Conservation (phyloP, 2,797 vertebrate genomes). For the Siniperca obscura region DNA sequence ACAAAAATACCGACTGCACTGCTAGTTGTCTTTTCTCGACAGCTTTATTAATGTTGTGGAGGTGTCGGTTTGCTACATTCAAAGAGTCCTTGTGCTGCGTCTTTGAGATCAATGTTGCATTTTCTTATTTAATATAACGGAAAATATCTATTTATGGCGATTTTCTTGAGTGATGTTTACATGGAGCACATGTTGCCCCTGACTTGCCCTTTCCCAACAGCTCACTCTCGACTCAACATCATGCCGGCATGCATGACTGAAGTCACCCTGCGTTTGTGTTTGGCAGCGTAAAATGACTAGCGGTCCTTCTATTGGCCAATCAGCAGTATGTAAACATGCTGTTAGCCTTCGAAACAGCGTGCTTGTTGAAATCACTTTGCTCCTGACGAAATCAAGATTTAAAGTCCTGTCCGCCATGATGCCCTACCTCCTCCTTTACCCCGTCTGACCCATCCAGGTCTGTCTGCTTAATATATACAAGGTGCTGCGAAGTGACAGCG, state of each 20-base stretch:
- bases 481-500: constrained; percentile 1
- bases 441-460: constrained; percentile 23
- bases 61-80: not conserved
- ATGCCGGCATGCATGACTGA: not conserved
- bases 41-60: not conserved
- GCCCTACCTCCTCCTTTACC: constrained; percentile 12
- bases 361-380: not conserved
- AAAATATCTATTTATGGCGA: not conserved
- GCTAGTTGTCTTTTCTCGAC: not conserved
- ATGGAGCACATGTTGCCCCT: constrained; percentile 11
- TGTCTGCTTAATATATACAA: constrained; percentile 21
- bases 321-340: constrained; percentile 18
- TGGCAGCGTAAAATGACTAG: not conserved
- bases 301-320: not conserved
- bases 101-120: not conserved
- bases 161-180: constrained; percentile 11
- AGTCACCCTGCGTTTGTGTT: constrained; percentile 3
- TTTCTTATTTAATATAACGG: not conserved
- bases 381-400: not conserved
- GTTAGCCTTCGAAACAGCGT: not conserved
- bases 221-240: constrained; percentile 6
- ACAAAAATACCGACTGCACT: not conserved
- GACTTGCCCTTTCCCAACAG: constrained; percentile 1
- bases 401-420: not conserved
- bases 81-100: not conserved